phyloP scores from a whole-genome alignment of 2,888 invertebrate genomes.

The Sepioteuthis lessoniana region DNA sequence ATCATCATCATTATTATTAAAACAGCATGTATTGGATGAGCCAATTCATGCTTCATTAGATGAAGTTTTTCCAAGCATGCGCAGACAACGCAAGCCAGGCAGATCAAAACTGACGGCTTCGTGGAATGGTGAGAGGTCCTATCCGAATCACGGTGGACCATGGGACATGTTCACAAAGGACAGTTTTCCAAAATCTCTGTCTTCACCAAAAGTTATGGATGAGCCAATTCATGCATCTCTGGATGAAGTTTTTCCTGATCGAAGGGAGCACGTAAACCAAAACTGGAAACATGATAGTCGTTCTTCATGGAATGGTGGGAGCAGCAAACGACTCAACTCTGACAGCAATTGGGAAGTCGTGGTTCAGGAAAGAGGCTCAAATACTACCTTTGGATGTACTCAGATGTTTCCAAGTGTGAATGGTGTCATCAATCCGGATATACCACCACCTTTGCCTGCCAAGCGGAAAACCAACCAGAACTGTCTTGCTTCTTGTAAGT shows the following conservation, averaged over 20 bases:
- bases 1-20: neutral
- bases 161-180: conserved; percentile 37
- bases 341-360: conserved; percentile 39
- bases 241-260: conserved; percentile 37
- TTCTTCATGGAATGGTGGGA: neutral
- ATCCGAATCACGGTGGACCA: neutral
- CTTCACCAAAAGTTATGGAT: conserved; percentile 41
- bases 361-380: neutral
- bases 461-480: conserved; percentile 47
- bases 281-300: neutral
- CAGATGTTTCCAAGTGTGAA: conserved; percentile 48
- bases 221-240: conserved; percentile 42
- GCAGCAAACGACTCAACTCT: neutral
- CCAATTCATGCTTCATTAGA: conserved; percentile 42
- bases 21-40: conserved; percentile 14
- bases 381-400: conserved; percentile 44
- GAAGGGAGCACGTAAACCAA: neutral
- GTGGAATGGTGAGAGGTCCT: conserved; percentile 40
- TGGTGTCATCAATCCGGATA: conserved; percentile 42
- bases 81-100: conserved; percentile 41
- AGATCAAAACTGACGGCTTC: conserved; percentile 44
- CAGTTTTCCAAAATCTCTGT: conserved; percentile 37
- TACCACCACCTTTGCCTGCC: conserved; percentile 46
- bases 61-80: conserved; percentile 44
- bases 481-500: conserved; percentile 42